Evolutionary conservation across 2,888 invertebrate genomes (phyloP).

Genomic region (Zygogramma bicolorata): DNA sequence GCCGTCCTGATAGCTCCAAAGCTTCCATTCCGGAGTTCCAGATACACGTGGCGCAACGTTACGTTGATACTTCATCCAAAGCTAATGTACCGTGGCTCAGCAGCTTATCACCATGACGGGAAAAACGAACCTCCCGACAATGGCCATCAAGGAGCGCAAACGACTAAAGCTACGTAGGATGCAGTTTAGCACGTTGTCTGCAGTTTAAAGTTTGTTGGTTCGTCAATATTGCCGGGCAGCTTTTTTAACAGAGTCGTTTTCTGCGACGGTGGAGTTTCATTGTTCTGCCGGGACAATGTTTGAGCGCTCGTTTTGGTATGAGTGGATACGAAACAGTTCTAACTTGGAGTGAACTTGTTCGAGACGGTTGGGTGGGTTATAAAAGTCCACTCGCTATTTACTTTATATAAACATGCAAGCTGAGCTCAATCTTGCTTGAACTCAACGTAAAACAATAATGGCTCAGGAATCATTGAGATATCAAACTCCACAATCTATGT

Average conservation of each 20-base stretch:
- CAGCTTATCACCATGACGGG: conserved; percentile 32
- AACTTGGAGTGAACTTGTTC: not conserved
- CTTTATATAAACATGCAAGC: too few relatives aligned
- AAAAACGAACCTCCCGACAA: conserved; percentile 33
- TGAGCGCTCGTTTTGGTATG: not conserved
- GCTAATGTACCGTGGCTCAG: conserved; percentile 34
- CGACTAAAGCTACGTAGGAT: not conserved
- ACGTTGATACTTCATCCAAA: conserved; percentile 32
- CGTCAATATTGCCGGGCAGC: not conserved
- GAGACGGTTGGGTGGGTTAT: too few relatives aligned
- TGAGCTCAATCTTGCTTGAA: too few relatives aligned
- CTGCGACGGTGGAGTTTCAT: not conserved
- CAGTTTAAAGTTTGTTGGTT: not conserved
- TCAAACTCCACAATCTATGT: too few relatives aligned
- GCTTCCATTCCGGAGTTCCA: conserved; percentile 24
- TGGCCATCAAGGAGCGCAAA: conserved; percentile 21
- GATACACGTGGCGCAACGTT: conserved; percentile 27
- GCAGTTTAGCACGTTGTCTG: not conserved
- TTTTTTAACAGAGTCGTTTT: not conserved
- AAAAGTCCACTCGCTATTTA: too few relatives aligned
- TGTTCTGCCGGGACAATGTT: not conserved
- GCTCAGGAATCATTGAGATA: too few relatives aligned
- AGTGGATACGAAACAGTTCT: not conserved
- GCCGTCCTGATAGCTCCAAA: not conserved
- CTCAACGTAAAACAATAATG: too few relatives aligned